phyloP scores from a whole-genome alignment of 2,113 vertebrate species.

The Calonectris borealis region DNA sequence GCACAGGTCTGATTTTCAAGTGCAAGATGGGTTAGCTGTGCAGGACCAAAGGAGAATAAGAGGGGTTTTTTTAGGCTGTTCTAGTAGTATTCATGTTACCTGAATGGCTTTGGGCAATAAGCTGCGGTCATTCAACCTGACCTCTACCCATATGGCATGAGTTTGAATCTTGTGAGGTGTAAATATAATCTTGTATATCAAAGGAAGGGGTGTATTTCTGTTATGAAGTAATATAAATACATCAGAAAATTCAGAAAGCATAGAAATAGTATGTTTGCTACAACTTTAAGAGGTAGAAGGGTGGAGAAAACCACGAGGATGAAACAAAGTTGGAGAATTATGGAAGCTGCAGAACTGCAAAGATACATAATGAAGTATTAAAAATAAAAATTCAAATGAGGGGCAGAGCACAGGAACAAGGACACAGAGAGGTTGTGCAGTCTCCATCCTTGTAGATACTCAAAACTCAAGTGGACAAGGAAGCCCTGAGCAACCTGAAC shows the following conservation, averaged over 20 bases:
- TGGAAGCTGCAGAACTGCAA: neutral
- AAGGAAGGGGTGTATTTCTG: neutral
- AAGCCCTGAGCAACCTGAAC: neutral
- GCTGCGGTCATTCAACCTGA: neutral
- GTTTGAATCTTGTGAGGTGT: conserved; percentile 34
- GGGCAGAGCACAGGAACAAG: neutral
- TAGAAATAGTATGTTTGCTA: neutral
- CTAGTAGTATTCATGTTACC: neutral
- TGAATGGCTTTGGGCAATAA: conserved; percentile 30
- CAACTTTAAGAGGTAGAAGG: neutral
- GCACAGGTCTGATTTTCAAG: neutral
- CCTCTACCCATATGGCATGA: conserved; percentile 37
- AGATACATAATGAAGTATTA: neutral
- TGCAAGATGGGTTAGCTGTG: neutral
- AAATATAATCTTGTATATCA: neutral
- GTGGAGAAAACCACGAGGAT: neutral
- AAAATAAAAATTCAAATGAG: neutral
- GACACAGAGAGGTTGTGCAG: neutral
- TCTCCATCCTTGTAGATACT: neutral
- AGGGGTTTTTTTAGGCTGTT: neutral
- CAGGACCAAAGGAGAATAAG: neutral
- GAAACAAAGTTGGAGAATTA: neutral
- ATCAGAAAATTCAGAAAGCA: neutral
- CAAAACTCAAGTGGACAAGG: neutral
- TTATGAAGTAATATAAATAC: neutral